phyloP scores from a whole-genome alignment of 2,888 invertebrate species.

The Abscondita cerata region DNA sequence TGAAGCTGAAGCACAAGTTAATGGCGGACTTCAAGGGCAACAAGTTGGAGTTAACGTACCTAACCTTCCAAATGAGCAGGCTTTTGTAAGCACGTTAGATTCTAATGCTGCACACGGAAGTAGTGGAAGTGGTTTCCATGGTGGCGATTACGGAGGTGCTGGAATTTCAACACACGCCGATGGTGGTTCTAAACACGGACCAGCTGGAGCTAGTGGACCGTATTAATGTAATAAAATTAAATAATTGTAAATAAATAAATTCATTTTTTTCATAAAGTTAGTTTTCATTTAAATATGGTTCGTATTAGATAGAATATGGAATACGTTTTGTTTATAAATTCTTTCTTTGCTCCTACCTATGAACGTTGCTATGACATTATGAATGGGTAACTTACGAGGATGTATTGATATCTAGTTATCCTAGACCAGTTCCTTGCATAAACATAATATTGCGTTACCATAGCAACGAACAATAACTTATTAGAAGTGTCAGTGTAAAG shows the following conservation, averaged over 20 bases:
- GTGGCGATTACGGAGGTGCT: not conserved
- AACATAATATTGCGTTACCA: too few relatives aligned
- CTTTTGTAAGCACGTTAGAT: conserved; percentile 14
- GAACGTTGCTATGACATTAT: too few relatives aligned
- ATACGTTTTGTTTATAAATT: too few relatives aligned
- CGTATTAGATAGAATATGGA: too few relatives aligned
- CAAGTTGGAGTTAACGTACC: conserved; percentile 13
- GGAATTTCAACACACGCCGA: not conserved
- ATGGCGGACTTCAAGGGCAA: conserved; percentile 23
- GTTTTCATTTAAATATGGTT: too few relatives aligned
- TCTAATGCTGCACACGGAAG: conserved; percentile 6
- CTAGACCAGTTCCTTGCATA: too few relatives aligned
- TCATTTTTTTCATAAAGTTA: not conserved
- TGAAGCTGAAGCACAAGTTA: conserved; percentile 42
- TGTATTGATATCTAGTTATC: too few relatives aligned
- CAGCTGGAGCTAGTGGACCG: conserved; percentile 15
- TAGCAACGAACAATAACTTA: too few relatives aligned
- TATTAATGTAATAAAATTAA: conserved; percentile 9
- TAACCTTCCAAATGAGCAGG: conserved; percentile 7
- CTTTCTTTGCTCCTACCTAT: too few relatives aligned
- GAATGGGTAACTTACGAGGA: too few relatives aligned
- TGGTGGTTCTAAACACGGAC: not conserved
- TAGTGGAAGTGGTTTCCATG: conserved; percentile 6
- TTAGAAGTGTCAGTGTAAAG: too few relatives aligned
- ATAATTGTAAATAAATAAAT: too few relatives aligned